Conservation (phyloP, 2,888 invertebrate genomes). For the Chironomus tentans region DNA sequence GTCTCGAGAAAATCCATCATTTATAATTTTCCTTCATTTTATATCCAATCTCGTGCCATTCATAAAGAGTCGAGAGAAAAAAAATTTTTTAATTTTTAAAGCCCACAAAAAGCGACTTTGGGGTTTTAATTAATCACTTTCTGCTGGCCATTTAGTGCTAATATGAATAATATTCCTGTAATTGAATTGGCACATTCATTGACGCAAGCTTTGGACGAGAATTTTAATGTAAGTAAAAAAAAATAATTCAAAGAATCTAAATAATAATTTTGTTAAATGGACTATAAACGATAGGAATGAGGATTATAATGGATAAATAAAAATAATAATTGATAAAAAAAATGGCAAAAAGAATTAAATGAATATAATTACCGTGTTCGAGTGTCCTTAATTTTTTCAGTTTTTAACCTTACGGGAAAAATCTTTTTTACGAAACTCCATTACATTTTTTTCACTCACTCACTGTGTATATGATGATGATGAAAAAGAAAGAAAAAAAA, state of each 20-base stretch:
- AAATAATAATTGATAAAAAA: neutral
- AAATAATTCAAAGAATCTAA: neutral
- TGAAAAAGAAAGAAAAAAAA: conserved; percentile 12
- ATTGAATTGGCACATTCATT: conserved; percentile 91
- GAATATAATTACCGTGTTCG: conserved; percentile 17
- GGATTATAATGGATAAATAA: neutral
- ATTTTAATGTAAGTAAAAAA: conserved; percentile 85
- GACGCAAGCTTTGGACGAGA: conserved; percentile 92
- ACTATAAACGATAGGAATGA: neutral
- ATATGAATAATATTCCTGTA: conserved; percentile 65
- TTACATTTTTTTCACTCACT: conserved; percentile 12
- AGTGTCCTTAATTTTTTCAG: conserved; percentile 20
- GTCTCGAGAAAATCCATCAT: neutral
- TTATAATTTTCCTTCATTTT: neutral
- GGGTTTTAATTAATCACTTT: neutral
- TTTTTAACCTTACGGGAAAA: neutral
- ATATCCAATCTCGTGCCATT: conserved; percentile 23
- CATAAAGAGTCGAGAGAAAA: neutral
- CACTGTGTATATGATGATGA: conserved; percentile 4
- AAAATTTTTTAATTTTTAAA: neutral
- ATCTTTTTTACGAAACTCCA: conserved; percentile 17
- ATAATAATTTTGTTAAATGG: too few species aligned
- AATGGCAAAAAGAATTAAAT: too few species aligned
- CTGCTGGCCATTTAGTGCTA: conserved; percentile 36
- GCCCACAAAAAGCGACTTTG: neutral